phyloP scores from a whole-genome alignment of 2,113 vertebrate species.

The Thunnus maccoyii region DNA sequence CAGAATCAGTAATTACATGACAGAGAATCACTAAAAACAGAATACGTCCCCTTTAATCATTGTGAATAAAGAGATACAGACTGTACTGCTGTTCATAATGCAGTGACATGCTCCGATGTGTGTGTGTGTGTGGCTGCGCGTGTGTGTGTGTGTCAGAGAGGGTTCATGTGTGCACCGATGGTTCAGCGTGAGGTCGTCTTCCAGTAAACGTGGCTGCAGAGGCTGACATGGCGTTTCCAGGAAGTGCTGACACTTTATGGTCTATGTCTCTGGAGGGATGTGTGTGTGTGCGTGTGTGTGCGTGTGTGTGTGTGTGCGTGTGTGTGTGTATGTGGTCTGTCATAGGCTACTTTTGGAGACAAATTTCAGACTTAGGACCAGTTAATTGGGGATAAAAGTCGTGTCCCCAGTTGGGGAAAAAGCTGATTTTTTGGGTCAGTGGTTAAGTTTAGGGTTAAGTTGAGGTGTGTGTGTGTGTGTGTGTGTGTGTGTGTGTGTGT shows the following conservation, averaged over 20 bases:
- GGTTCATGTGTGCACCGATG: not conserved
- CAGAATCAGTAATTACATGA: too few relatives aligned
- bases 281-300: constrained; percentile 32
- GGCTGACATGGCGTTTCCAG: constrained; percentile 56
- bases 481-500: not conserved
- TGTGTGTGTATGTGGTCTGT: too few relatives aligned
- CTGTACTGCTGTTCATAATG: not conserved
- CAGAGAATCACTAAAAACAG: too few relatives aligned
- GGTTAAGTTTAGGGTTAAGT: too few relatives aligned
- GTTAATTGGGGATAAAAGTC: too few relatives aligned
- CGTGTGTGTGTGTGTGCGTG: not conserved
- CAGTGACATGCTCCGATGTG: not conserved
- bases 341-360: too few relatives aligned
- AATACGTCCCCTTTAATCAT: too few relatives aligned
- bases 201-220: constrained; percentile 60
- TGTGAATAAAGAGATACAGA: too few relatives aligned
- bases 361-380: too few relatives aligned
- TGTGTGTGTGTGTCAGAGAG: not conserved
- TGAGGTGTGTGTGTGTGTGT: not conserved
- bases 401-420: too few relatives aligned
- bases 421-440: too few relatives aligned
- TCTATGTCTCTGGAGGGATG: constrained; percentile 10
- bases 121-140: not conserved
- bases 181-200: not conserved
- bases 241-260: constrained; percentile 58